phyloP scores from a whole-genome alignment of 2,888 invertebrate genomes.

The Poecilus cupreus region DNA sequence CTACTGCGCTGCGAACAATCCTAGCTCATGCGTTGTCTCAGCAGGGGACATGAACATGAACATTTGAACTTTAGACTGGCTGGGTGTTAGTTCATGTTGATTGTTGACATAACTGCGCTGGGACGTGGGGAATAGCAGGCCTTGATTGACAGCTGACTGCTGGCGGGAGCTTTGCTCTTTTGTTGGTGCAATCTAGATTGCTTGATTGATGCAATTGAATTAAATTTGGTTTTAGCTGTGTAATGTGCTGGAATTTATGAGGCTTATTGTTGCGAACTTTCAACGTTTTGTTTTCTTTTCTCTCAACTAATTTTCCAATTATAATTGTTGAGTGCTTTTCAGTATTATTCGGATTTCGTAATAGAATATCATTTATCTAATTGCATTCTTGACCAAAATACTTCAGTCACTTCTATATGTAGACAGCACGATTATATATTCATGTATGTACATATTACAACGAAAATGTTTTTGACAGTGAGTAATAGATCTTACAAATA shows the following conservation, averaged over 20 bases:
- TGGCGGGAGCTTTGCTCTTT: constrained; percentile 32
- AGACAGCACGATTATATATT: constrained; percentile 2
- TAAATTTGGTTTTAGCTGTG: background rate
- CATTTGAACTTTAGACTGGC: constrained; percentile 8
- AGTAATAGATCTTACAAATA: constrained; percentile 10
- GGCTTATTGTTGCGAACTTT: constrained; percentile 13
- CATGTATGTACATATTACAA: constrained; percentile 32
- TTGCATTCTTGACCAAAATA: background rate
- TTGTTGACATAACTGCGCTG: constrained; percentile 27
- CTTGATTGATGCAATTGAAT: constrained; percentile 25
- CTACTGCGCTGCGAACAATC: constrained; percentile 22
- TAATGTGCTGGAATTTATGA: background rate
- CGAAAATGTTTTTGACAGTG: constrained; percentile 34
- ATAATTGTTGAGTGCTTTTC: too few species aligned
- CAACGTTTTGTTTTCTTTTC: background rate
- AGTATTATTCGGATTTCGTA: background rate
- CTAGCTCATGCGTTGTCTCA: background rate
- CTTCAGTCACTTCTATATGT: background rate
- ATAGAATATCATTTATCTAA: background rate
- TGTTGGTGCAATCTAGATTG: constrained; percentile 19
- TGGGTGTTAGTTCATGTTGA: constrained; percentile 6
- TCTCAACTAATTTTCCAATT: too few species aligned
- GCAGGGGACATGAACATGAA: constrained; percentile 2
- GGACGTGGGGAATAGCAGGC: constrained; percentile 13
- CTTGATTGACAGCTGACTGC: constrained; percentile 25